Evolutionary conservation across 2,888 invertebrate species (phyloP).

Genomic region (Micoletzkya japonica): DNA sequence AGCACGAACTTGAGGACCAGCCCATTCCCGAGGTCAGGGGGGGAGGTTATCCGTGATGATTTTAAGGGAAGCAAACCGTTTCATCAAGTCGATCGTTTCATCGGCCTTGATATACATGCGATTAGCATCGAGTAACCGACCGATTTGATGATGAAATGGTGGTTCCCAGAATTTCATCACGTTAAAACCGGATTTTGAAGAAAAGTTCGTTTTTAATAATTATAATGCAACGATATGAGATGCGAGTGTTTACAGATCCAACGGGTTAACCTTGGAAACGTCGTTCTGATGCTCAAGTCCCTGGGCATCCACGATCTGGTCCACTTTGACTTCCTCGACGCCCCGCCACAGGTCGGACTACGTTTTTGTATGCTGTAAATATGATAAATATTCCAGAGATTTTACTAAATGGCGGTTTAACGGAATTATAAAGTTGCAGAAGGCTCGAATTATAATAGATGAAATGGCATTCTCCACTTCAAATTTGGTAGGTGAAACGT

Average conservation of each 20-base stretch:
- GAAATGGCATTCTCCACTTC: neutral
- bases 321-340: conserved; percentile 97
- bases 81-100: no score
- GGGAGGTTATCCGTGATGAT: no score
- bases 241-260: conserved; percentile 77
- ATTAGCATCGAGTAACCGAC: neutral
- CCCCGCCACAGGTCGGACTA: conserved; percentile 83
- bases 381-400: no score
- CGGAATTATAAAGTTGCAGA: neutral
- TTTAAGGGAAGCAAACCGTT: neutral
- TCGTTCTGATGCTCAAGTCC: conserved; percentile 92
- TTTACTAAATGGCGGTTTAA: neutral
- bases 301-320: conserved; percentile 95
- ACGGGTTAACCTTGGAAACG: conserved; percentile 94
- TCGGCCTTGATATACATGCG: neutral
- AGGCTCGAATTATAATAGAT: neutral
- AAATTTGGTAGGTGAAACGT: neutral
- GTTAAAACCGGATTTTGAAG: no score
- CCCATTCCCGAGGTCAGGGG: conserved; percentile 81
- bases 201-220: no score
- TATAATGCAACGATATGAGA: no score
- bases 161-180: no score
- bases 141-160: no score
- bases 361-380: no score
- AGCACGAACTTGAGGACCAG: conserved; percentile 95